A percentile compares a stretch with the other conserved stretches of the same genome.
These are phyloP conservation scores for Spongilla lacustris DNA, from an alignment of 37 sponge, comb jelly and placozoan species.

Conservation along the genomic window DNA sequence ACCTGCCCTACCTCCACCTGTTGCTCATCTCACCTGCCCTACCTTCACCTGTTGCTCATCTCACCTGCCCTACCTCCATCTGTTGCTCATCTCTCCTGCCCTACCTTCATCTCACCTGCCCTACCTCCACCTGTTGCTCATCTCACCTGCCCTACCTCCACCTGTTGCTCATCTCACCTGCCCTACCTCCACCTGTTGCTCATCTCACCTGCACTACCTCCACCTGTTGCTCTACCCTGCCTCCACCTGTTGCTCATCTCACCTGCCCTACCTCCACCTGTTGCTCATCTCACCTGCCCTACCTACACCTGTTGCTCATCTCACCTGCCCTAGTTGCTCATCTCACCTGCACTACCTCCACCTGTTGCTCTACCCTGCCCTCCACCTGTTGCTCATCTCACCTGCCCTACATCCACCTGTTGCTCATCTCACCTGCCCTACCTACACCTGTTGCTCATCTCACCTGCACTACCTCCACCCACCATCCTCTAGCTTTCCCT, in stretches of 20 bases:
- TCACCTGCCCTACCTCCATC: not conserved
- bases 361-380: not conserved
- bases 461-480: no score
- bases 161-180: no score
- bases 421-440: no score
- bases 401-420: no score
- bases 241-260: not conserved
- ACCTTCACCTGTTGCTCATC: conserved; percentile 8
- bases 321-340: not conserved
- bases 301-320: conserved; percentile 17
- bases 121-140: not conserved
- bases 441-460: no score
- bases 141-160: not conserved
- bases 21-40: not conserved
- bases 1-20: not conserved
- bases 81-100: not conserved
- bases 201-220: no score
- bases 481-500: no score
- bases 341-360: not conserved
- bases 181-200: no score
- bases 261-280: conserved; percentile 8
- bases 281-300: conserved; percentile 1
- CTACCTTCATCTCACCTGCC: not conserved
- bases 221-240: not conserved
- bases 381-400: not conserved